Evolutionary conservation across 2,797 vertebrate species (phyloP).

Genomic region (Poecilia velifera): DNA sequence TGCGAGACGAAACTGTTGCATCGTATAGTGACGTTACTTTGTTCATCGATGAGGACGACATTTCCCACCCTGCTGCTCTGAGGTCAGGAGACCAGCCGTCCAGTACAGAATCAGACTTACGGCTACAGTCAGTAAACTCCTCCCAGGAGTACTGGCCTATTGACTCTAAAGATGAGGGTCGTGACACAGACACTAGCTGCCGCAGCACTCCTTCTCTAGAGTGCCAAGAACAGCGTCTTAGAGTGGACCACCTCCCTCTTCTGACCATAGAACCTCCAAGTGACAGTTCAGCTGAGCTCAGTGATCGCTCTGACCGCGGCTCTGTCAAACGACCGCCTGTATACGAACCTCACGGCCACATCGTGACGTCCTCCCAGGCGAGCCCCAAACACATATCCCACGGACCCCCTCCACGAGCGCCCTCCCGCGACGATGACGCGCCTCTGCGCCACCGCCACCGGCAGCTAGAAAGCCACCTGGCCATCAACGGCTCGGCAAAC

Average conservation of each 20-base stretch:
- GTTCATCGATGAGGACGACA: slow-evolving; percentile 96
- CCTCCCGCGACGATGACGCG: slow-evolving; percentile 87
- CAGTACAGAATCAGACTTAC: slow-evolving; percentile 88
- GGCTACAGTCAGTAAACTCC: slow-evolving; percentile 83
- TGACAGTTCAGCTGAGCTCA: slow-evolving; percentile 91
- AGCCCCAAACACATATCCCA: slow-evolving; percentile 92
- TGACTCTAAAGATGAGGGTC: slow-evolving; percentile 90
- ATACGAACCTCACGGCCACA: slow-evolving; percentile 83
- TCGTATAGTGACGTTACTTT: slow-evolving; percentile 95
- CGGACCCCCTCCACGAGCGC: slow-evolving; percentile 83
- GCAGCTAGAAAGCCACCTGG: slow-evolving; percentile 90
- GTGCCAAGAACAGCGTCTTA: slow-evolving; percentile 87
- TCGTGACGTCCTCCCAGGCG: slow-evolving; percentile 81
- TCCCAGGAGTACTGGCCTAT: slow-evolving; percentile 92
- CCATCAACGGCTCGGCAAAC: slow-evolving; percentile 92
- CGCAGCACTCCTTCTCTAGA: slow-evolving; percentile 91
- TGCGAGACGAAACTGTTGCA: slow-evolving; percentile 89
- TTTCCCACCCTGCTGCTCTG: slow-evolving; percentile 87
- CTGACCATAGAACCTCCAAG: slow-evolving; percentile 93
- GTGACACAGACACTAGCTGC: slow-evolving; percentile 91
- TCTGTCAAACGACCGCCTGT: slow-evolving; percentile 86
- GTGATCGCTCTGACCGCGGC: slow-evolving; percentile 88
- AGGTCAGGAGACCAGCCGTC: slow-evolving; percentile 86
- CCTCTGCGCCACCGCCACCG: slow-evolving; percentile 86
- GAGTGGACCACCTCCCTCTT: slow-evolving; percentile 90